Evolutionary conservation across 2,113 vertebrate species (phyloP).

Genomic region (Butorides virescens): DNA sequence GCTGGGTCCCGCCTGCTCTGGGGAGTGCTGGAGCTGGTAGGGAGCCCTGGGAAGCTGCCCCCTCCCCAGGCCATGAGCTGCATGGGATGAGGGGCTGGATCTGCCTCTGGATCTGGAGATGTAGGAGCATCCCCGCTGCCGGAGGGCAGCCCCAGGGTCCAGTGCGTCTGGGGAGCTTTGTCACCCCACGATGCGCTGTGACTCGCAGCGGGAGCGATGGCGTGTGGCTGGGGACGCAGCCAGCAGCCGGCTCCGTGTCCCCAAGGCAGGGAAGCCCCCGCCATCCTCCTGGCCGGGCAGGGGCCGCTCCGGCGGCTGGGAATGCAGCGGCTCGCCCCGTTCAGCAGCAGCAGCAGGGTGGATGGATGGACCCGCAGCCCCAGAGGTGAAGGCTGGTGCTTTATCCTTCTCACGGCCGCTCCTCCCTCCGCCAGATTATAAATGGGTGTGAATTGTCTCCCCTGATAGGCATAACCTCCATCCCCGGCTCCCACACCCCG

Average conservation of each 20-base stretch:
- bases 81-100: rapidly evolving
- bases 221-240: background rate
- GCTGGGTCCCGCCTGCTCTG: background rate
- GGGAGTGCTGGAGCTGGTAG: background rate
- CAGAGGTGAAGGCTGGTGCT: background rate
- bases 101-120: background rate
- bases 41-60: background rate
- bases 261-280: background rate
- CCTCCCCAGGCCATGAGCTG: background rate
- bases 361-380: slow-evolving; percentile 16
- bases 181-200: background rate
- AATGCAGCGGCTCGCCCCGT: background rate
- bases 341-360: background rate
- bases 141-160: rapidly evolving
- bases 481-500: background rate
- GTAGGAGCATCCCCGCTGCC: background rate
- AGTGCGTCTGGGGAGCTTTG: rapidly evolving
- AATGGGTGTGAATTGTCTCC: slow-evolving; percentile 15
- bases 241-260: background rate
- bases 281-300: background rate
- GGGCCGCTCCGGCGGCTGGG: background rate
- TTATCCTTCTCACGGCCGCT: background rate
- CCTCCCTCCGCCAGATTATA: background rate
- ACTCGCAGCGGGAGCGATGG: rapidly evolving
- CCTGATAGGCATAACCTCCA: slow-evolving; percentile 22